Base-by-base conservation (phyloP, 2,113 vertebrate genomes). In the Dipodomys spectabilis region DNA sequence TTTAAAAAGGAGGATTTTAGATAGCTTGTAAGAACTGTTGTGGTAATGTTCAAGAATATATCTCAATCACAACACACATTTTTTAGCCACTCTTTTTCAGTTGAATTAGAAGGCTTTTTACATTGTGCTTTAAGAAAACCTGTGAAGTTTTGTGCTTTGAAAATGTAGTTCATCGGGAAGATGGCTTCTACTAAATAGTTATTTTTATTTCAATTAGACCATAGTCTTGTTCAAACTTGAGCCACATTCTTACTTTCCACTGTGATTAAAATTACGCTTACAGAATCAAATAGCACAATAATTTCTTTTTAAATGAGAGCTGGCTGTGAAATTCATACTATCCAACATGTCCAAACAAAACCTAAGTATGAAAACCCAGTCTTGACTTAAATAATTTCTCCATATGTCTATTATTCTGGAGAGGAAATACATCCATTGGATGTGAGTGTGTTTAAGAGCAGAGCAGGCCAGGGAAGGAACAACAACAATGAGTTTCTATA, bases 141-240 rank as follows among this genome's bases (percentile, higher is more conserved):
- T 93, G 81, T 57, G 81, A 95, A 75, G n/a, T 93, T 93, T 87
- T 64, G 67, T 72, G 75, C 39, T 94, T 86, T 28, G 23, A 91
- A 88, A 90, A 69, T 77, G 30, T 86, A 32, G 8, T 30, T 80
- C n/a, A 88, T 64, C 39, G 74, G 67, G 44, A 92, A 39, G 35
- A 60, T 64, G 27, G 68, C 73, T 71, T 57, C 22, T 35, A 39
- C 68, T 84, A 69, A 64, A 68, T 18, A 45, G 39, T 60, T 90
- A 88, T 75, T 90, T 82, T 87, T 79, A 81, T 95, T 94, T 95
- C 35, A 80, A 2, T 23, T 83, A 90, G 49, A 74, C 23, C 45
- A 10, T 10, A 92, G 69, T 79, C 81, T 82, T 82, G 44, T 89
- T 96, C 71, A 90, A 83, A 73, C 53, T 75, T 93, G 69, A 86